Percentiles rank a stretch among this genome's conserved stretches.
These are phyloP conservation scores for Drosophila peninsularis DNA, from an alignment of 2,888 invertebrate species.

Conservation along the genomic window DNA sequence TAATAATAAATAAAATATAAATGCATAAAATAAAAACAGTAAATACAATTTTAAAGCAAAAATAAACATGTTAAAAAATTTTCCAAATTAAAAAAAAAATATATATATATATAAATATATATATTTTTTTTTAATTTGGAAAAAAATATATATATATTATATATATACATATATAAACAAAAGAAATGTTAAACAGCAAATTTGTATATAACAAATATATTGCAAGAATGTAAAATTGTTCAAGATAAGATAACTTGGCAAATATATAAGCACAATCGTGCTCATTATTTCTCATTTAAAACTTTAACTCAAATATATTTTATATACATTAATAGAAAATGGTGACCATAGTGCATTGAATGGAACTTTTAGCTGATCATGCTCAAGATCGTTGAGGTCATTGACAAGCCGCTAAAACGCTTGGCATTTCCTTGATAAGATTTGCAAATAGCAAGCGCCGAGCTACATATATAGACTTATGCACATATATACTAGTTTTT, in stretches of 20 bases:
- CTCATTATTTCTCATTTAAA: too few species aligned
- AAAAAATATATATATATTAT: too few species aligned
- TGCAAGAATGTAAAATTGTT: too few species aligned
- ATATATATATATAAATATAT: neutral
- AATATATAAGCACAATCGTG: too few species aligned
- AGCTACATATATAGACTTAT: neutral
- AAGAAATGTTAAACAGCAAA: too few species aligned
- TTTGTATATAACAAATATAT: too few species aligned
- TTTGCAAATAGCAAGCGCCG: slow-evolving; percentile 29
- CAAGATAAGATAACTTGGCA: too few species aligned
- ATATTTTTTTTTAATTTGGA: neutral
- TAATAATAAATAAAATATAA: neutral
- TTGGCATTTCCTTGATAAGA: slow-evolving; percentile 60
- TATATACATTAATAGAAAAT: neutral
- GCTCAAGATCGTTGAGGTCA: slow-evolving; percentile 53
- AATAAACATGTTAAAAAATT: too few species aligned
- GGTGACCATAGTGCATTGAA: slow-evolving; percentile 7
- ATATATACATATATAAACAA: too few species aligned
- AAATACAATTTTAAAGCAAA: neutral
- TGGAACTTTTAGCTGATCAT: slow-evolving; percentile 28
- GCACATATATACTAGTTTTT: neutral
- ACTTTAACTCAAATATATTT: neutral
- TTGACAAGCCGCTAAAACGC: slow-evolving; percentile 29
- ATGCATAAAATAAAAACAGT: neutral
- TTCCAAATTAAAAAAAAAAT: neutral